A percentile compares a stretch with the other conserved stretches of the same genome.
phyloP scores from a whole-genome alignment of 2,888 invertebrate species.

The Trichogramma evanescens region DNA sequence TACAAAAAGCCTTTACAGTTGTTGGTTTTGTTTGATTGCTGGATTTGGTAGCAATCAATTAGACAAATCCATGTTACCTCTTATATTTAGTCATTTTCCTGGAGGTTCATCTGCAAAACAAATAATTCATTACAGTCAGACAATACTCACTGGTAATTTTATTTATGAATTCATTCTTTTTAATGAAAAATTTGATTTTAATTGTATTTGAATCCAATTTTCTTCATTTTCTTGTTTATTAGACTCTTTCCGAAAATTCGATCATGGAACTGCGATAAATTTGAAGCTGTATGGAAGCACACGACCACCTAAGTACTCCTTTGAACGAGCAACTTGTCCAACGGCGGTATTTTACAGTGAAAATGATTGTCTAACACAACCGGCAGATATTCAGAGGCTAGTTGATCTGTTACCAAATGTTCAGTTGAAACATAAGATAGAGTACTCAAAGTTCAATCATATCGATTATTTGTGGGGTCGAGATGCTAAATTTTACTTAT shows the following conservation, averaged over 20 bases:
- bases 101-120: conserved; percentile 47
- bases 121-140: conserved; percentile 44
- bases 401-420: conserved; percentile 38
- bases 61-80: conserved; percentile 44
- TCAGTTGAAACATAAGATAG: conserved; percentile 33
- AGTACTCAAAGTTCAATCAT: conserved; percentile 41
- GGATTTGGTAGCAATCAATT: conserved; percentile 49
- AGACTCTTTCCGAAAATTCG: conserved; percentile 57
- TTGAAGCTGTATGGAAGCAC: conserved; percentile 49
- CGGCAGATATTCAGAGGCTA: conserved; percentile 37
- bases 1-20: conserved; percentile 45
- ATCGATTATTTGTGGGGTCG: conserved; percentile 43
- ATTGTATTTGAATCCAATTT: neutral
- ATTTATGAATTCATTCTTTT: neutral
- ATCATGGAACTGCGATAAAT: conserved; percentile 52
- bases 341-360: conserved; percentile 57
- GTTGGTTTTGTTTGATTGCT: conserved; percentile 48
- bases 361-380: conserved; percentile 56
- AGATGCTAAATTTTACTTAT: conserved; percentile 37
- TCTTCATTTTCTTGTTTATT: conserved; percentile 24
- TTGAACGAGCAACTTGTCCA: conserved; percentile 56
- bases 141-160: conserved; percentile 39
- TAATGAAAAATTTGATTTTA: neutral
- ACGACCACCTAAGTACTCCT: conserved; percentile 54
- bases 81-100: conserved; percentile 44